Evolutionary conservation across 2,888 invertebrate genomes (phyloP).

Genomic region (Drosophila robusta): DNA sequence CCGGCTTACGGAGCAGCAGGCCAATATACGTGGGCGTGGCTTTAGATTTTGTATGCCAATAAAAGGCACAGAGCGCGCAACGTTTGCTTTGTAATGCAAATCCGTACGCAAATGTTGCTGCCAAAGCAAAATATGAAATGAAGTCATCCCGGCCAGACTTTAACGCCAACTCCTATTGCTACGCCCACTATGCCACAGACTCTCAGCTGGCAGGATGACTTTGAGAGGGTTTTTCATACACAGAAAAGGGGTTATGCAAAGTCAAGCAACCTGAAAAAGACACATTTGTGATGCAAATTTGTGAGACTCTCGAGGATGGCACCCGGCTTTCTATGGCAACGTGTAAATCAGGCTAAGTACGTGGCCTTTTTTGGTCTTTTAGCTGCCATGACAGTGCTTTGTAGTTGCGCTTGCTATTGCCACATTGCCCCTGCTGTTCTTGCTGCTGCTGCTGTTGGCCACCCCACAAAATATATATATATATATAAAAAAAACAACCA

Average conservation of each 20-base stretch:
- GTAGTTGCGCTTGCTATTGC: conserved; percentile 25
- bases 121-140: conserved; percentile 75
- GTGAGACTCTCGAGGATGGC: conserved; percentile 38
- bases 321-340: conserved; percentile 64
- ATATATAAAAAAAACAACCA: conserved; percentile 2
- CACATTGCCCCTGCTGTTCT: conserved; percentile 11
- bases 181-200: background rate
- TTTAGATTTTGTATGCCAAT: conserved; percentile 47
- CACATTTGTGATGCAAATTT: conserved; percentile 80
- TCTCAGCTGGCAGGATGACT: conserved; percentile 26
- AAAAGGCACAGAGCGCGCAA: conserved; percentile 42
- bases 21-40: conserved; percentile 37
- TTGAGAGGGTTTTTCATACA: conserved; percentile 53
- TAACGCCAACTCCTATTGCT: conserved; percentile 7
- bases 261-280: conserved; percentile 81
- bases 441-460: conserved; percentile 12
- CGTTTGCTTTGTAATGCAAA: conserved; percentile 74
- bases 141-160: conserved; percentile 46
- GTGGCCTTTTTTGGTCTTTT: conserved; percentile 77
- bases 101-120: conserved; percentile 72
- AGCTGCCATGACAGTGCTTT: conserved; percentile 58
- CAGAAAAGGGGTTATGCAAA: conserved; percentile 78
- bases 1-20: conserved; percentile 24
- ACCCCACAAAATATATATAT: conserved; percentile 46
- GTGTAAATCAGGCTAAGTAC: conserved; percentile 80